Percentiles rank a stretch among this genome's conserved stretches.
phyloP scores from a whole-genome alignment of 2,888 invertebrate species.

The Meta bourneti region DNA sequence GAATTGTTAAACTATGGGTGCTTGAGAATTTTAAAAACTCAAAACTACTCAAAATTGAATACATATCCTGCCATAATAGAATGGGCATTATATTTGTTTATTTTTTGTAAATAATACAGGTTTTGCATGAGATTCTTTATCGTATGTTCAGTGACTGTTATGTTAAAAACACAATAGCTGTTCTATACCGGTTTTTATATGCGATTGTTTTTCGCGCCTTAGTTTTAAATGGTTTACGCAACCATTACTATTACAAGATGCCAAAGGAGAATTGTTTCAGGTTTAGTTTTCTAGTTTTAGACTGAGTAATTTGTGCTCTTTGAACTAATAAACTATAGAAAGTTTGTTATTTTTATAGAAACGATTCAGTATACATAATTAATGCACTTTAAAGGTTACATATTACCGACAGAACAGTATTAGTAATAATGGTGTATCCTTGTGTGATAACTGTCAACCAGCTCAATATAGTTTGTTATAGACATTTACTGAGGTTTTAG shows the following conservation, averaged over 20 bases:
- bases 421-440: constrained; percentile 41
- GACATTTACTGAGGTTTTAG: constrained; percentile 30
- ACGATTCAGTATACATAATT: constrained; percentile 16
- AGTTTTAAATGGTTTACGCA: background rate
- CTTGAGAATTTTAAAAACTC: too few relatives aligned
- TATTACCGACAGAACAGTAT: constrained; percentile 42
- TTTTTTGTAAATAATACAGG: too few relatives aligned
- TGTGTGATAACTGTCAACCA: constrained; percentile 60
- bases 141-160: too few relatives aligned
- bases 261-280: constrained; percentile 40
- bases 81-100: too few relatives aligned
- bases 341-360: constrained; percentile 65
- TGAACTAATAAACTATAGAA: constrained; percentile 43
- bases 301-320: constrained; percentile 11
- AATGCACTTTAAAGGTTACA: constrained; percentile 37
- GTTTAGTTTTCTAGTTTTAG: constrained; percentile 32
- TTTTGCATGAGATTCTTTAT: too few relatives aligned
- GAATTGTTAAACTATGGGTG: too few relatives aligned
- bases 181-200: too few relatives aligned
- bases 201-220: too few relatives aligned
- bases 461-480: constrained; percentile 59
- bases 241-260: constrained; percentile 29
- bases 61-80: too few relatives aligned
- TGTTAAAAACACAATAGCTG: too few relatives aligned
- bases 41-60: too few relatives aligned